Evolutionary conservation across 2,888 invertebrate species (phyloP).

Genomic region (Lypha dubia): DNA sequence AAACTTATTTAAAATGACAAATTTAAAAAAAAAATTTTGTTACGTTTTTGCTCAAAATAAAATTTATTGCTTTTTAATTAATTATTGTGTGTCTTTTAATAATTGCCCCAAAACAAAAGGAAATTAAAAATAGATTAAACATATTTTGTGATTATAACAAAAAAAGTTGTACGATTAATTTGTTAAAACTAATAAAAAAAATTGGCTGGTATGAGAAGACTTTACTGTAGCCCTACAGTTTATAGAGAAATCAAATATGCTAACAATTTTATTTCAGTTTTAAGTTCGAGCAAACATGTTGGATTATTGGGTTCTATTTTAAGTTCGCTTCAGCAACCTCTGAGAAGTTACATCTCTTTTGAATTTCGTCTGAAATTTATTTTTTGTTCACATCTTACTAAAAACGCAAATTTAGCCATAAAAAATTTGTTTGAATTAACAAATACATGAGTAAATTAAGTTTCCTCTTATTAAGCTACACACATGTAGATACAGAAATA

Average conservation of each 20-base stretch:
- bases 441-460: background rate
- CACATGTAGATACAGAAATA: background rate
- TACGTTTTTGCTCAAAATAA: conserved; percentile 10
- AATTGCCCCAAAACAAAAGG: conserved; percentile 8
- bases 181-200: background rate
- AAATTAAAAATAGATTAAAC: conserved; percentile 27
- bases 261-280: too few relatives aligned
- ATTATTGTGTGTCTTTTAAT: conserved; percentile 30
- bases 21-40: conserved; percentile 13
- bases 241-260: too few relatives aligned
- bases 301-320: too few relatives aligned
- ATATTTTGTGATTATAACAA: background rate
- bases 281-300: too few relatives aligned
- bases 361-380: too few relatives aligned
- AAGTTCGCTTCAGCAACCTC: too few relatives aligned
- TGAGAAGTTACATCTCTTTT: too few relatives aligned
- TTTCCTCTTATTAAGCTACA: background rate
- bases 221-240: too few relatives aligned
- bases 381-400: too few relatives aligned
- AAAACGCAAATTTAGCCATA: too few relatives aligned
- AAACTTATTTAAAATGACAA: conserved; percentile 64
- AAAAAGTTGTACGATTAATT: background rate
- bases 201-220: background rate
- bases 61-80: conserved; percentile 58
- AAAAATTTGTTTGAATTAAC: background rate